A percentile compares a stretch with the other conserved stretches of the same genome.
phyloP scores from a whole-genome alignment of 2,888 invertebrate genomes.

The Hipparchia sbordonii region DNA sequence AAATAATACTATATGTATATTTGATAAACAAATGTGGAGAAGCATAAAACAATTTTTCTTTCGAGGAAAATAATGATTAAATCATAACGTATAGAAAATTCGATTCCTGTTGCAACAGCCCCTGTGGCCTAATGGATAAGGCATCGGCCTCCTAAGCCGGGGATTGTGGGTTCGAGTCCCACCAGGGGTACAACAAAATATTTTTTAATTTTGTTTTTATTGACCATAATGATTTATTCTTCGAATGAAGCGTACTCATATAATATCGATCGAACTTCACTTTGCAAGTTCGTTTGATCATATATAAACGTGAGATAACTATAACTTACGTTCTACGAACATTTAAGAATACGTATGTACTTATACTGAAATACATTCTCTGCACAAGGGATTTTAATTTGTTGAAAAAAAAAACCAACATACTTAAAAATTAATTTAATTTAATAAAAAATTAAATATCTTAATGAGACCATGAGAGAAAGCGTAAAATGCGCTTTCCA shows the following conservation, averaged over 20 bases:
- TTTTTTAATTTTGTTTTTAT: slow-evolving; percentile 3
- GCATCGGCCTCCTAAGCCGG: slow-evolving; percentile 91
- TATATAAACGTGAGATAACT: no score
- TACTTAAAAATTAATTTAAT: slow-evolving; percentile 23
- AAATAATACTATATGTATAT: no score
- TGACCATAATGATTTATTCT: neutral
- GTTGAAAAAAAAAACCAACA: neutral
- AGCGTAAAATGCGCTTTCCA: slow-evolving; percentile 48
- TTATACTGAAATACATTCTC: no score
- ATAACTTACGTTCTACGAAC: no score
- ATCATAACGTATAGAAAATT: neutral
- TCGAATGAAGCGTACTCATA: no score
- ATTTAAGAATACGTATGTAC: no score
- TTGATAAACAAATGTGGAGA: no score
- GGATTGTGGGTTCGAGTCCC: slow-evolving; percentile 90
- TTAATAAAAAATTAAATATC: slow-evolving; percentile 38
- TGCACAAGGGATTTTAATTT: no score
- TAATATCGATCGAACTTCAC: no score
- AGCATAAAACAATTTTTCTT: no score
- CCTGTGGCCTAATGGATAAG: slow-evolving; percentile 91
- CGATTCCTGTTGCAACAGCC: slow-evolving; percentile 58
- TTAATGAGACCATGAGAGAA: slow-evolving; percentile 48
- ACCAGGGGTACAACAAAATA: slow-evolving; percentile 83
- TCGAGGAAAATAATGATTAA: neutral
- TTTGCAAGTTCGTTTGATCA: no score